A percentile compares a stretch with the other conserved stretches of the same genome.
Evolutionary conservation across 2,888 invertebrate species (phyloP).

Genomic region (Acrobasis repandana): DNA sequence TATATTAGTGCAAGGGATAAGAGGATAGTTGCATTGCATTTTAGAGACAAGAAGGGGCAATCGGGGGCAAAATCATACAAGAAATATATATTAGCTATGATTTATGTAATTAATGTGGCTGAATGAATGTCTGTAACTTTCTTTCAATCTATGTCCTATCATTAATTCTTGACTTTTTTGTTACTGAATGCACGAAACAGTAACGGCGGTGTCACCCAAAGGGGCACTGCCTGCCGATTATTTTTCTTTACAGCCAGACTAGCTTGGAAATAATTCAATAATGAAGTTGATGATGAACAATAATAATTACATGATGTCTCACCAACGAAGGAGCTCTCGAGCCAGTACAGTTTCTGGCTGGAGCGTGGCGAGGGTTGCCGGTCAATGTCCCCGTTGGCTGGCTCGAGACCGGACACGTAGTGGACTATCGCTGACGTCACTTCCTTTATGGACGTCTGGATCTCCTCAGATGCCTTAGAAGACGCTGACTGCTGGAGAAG

Average conservation of each 20-base stretch:
- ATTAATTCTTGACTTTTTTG: no score
- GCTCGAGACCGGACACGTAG: constrained; percentile 90
- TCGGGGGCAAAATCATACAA: no score
- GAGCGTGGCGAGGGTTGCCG: constrained; percentile 82
- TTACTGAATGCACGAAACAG: no score
- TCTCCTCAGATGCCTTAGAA: constrained; percentile 84
- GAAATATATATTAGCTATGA: no score
- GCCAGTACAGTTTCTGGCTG: constrained; percentile 91
- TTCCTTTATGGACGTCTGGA: constrained; percentile 94
- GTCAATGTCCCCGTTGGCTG: constrained; percentile 81
- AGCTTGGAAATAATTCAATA: not conserved
- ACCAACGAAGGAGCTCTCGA: constrained; percentile 93
- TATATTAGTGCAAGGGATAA: no score
- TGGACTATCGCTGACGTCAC: constrained; percentile 96
- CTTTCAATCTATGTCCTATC: no score
- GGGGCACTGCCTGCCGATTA: no score
- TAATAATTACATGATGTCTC: constrained; percentile 32
- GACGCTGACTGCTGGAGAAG: constrained; percentile 80
- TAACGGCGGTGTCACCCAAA: no score
- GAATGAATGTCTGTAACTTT: no score
- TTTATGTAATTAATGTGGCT: no score
- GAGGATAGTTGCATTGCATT: no score
- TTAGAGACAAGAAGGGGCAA: no score
- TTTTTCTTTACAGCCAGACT: not conserved
- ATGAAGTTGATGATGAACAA: not conserved